Evolutionary conservation across 2,113 vertebrate genomes (phyloP).

Genomic region (Neolamprologus brichardi): DNA sequence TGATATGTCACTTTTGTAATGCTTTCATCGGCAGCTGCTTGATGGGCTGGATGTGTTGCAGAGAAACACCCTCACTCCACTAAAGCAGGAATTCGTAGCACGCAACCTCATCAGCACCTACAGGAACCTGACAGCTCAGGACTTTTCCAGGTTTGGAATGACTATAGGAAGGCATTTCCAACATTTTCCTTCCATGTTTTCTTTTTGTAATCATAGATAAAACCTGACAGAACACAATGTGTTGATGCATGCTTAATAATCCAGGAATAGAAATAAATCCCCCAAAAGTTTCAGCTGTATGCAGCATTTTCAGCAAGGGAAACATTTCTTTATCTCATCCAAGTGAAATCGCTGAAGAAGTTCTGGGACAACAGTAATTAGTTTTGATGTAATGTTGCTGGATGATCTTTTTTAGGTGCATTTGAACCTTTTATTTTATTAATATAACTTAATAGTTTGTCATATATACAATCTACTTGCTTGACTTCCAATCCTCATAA

Average conservation of each 20-base stretch:
- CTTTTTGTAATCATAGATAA: background rate
- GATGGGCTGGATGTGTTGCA: slow-evolving; percentile 65
- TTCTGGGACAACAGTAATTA: background rate
- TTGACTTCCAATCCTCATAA: background rate
- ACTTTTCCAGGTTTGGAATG: slow-evolving; percentile 64
- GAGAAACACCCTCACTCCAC: slow-evolving; percentile 44
- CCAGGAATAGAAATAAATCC: background rate
- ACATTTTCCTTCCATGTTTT: background rate
- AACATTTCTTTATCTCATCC: background rate
- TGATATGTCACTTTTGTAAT: background rate
- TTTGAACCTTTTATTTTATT: background rate
- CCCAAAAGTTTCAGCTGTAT: background rate
- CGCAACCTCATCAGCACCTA: slow-evolving; percentile 49
- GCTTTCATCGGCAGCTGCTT: slow-evolving; percentile 54
- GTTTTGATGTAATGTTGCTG: background rate
- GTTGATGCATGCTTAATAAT: background rate
- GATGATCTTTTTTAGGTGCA: background rate
- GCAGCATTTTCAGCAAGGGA: background rate
- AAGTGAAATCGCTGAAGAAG: background rate
- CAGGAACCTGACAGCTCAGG: slow-evolving; percentile 63
- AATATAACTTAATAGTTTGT: background rate
- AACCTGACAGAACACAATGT: background rate
- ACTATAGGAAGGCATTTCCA: background rate
- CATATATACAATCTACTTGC: background rate
- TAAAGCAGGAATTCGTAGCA: slow-evolving; percentile 69